phyloP scores from a whole-genome alignment of 2,888 invertebrate genomes.

The Pammene aurita region DNA sequence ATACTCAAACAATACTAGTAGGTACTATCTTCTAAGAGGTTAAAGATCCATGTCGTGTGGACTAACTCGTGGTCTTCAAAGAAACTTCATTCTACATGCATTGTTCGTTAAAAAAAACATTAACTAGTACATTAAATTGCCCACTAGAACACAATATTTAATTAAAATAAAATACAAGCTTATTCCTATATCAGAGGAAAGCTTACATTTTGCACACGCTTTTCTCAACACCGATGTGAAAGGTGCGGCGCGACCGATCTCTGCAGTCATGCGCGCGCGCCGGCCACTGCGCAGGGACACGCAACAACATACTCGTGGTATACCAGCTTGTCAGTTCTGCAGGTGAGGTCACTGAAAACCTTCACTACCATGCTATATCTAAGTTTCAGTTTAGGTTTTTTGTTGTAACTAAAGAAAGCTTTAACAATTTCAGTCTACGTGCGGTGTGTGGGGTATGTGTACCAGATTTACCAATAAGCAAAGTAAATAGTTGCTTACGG shows the following conservation, averaged over 20 bases:
- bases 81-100: not conserved
- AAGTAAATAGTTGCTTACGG: no score
- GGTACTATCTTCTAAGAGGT: not conserved
- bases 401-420: no score
- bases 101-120: not conserved
- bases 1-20: not conserved
- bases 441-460: no score
- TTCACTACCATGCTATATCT: no score
- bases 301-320: not conserved
- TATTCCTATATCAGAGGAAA: not conserved
- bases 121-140: no score
- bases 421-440: no score
- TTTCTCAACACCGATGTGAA: not conserved
- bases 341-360: no score
- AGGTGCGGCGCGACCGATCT: not conserved
- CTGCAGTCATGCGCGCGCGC: not conserved
- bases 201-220: conserved; percentile 3
- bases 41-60: not conserved
- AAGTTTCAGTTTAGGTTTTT: no score
- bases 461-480: no score
- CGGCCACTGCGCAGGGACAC: not conserved
- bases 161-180: no score
- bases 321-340: no score
- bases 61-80: not conserved
- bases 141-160: no score